Conservation (phyloP, 2,888 invertebrate species). For the Lithophane semibrunnea region DNA sequence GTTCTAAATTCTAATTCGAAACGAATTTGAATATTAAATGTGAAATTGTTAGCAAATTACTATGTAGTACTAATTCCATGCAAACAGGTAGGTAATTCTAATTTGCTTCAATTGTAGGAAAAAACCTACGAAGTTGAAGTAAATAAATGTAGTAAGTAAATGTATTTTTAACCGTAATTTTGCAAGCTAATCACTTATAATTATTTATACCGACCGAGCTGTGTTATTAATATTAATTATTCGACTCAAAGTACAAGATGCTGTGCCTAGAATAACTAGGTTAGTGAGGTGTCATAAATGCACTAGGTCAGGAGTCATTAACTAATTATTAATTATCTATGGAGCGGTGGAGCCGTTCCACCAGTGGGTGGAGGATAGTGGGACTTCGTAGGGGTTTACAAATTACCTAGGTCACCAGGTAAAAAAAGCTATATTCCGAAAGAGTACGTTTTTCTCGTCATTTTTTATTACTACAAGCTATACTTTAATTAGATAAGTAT, state of each 20-base stretch:
- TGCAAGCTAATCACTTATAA: conserved; percentile 31
- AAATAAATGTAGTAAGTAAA: not conserved
- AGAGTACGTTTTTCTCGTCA: too few species aligned
- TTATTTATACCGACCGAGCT: conserved; percentile 2
- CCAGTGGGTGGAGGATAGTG: not conserved
- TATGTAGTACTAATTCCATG: too few species aligned
- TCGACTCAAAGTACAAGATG: conserved; percentile 8
- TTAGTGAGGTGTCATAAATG: conserved; percentile 8
- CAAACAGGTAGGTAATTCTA: not conserved
- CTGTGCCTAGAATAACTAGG: conserved; percentile 9
- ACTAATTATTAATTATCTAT: conserved; percentile 19
- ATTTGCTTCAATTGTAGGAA: not conserved
- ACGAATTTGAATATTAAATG: not conserved
- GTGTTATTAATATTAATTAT: conserved; percentile 25
- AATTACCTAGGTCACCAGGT: too few species aligned
- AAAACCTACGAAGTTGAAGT: not conserved
- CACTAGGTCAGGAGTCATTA: conserved; percentile 22
- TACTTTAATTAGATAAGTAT: too few species aligned
- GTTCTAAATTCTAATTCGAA: not conserved
- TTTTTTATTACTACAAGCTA: too few species aligned
- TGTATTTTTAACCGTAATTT: conserved; percentile 14
- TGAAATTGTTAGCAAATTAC: not conserved
- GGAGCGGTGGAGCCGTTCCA: not conserved
- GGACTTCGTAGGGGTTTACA: not conserved
- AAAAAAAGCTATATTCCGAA: too few species aligned